These are phyloP conservation scores for Eupithecia vulgata DNA, from an alignment of 2,888 invertebrate species.

Conservation along the genomic window DNA sequence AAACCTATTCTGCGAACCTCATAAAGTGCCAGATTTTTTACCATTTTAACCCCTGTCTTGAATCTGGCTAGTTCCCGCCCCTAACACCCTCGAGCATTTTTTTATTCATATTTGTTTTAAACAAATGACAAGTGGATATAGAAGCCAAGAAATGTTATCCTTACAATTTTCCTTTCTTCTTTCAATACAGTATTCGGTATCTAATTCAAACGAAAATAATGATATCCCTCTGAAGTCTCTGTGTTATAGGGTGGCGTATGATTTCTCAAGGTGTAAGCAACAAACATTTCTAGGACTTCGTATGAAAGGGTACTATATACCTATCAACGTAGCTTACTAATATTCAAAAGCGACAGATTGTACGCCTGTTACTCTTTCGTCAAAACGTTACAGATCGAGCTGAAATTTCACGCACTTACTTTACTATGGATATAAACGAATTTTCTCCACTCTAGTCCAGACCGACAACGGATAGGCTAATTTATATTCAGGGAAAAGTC, in stretches of 20 bases:
- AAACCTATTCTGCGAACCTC: constrained; percentile 5
- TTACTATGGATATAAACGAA: background rate
- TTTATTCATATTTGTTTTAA: constrained; percentile 12
- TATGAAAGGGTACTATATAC: background rate
- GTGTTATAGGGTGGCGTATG: background rate
- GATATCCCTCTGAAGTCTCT: background rate
- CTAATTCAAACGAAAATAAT: constrained; percentile 6
- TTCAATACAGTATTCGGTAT: background rate
- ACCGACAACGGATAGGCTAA: background rate
- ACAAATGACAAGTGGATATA: constrained; percentile 21
- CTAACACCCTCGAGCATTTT: constrained; percentile 14
- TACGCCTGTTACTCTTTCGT: background rate
- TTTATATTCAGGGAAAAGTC: background rate
- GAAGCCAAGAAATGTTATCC: constrained; percentile 30
- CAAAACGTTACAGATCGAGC: background rate
- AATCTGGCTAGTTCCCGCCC: constrained; percentile 15
- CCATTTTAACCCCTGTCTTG: constrained; percentile 9
- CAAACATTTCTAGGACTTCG: background rate
- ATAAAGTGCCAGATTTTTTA: constrained; percentile 19
- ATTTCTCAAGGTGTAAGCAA: background rate
- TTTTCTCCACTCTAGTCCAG: background rate
- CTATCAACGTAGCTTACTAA: background rate
- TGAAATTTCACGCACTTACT: background rate
- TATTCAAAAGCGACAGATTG: background rate
- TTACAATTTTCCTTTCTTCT: background rate